These are phyloP conservation scores for Anabacerthia variegaticeps DNA, from an alignment of 2,797 vertebrate genomes.

Conservation along the genomic window DNA sequence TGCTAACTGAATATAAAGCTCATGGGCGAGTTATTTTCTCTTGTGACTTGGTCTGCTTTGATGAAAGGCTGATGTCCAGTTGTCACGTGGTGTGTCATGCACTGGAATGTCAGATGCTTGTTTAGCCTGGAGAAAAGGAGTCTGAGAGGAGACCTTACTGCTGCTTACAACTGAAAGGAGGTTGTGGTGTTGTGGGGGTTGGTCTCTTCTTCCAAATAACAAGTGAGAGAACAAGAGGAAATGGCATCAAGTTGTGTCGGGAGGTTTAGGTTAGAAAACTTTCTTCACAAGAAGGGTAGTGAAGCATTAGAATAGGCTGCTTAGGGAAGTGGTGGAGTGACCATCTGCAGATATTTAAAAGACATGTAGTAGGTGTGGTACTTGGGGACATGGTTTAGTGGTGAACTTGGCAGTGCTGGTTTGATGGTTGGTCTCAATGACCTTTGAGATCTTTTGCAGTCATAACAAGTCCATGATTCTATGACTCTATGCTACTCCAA, in stretches of 20 bases:
- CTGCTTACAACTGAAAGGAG: background rate
- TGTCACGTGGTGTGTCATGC: background rate
- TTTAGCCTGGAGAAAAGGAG: background rate
- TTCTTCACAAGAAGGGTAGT: background rate
- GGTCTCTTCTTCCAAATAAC: background rate
- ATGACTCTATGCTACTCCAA: rapidly evolving
- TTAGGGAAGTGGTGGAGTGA: background rate
- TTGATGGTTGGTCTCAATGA: background rate
- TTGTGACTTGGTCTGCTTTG: background rate
- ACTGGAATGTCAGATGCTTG: background rate
- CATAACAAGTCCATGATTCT: background rate
- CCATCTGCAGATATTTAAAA: background rate
- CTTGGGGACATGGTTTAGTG: background rate
- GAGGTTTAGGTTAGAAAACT: background rate
- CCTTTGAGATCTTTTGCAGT: background rate
- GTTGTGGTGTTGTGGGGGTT: background rate
- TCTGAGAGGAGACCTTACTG: background rate
- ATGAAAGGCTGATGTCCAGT: background rate
- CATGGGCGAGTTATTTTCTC: background rate
- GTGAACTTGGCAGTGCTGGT: background rate
- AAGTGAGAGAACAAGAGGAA: background rate
- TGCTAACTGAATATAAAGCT: background rate
- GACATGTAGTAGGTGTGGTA: no score
- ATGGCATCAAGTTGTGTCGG: background rate
- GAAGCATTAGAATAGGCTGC: background rate